Conservation (phyloP, 2,113 vertebrate genomes). For the Oreocharis arfaki region DNA sequence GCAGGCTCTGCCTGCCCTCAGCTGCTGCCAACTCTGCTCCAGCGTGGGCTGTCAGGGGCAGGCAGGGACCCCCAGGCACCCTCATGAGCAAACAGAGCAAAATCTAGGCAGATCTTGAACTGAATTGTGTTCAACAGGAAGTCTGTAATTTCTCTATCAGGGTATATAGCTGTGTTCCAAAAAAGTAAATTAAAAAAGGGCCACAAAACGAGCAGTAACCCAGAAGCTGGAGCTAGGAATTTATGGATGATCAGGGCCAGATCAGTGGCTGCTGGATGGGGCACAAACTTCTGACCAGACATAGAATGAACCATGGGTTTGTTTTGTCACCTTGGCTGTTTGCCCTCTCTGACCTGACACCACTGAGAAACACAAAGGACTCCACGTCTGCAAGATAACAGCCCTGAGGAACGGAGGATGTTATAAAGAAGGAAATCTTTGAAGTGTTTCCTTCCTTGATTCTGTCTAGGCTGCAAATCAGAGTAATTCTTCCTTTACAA, state of each 20-base stretch:
- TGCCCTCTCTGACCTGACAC: no score
- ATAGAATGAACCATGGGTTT: not conserved
- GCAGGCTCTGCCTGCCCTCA: not conserved
- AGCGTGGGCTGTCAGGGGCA: not conserved
- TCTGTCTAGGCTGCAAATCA: slow-evolving; percentile 19
- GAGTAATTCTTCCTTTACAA: not conserved
- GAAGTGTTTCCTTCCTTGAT: slow-evolving; percentile 45
- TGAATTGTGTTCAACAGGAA: not conserved
- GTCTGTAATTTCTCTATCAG: not conserved
- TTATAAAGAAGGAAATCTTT: slow-evolving; percentile 44
- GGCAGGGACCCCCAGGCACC: not conserved
- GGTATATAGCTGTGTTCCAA: not conserved
- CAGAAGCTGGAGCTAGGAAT: not conserved
- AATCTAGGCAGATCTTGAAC: not conserved
- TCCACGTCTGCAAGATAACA: not conserved
- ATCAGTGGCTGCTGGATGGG: not conserved
- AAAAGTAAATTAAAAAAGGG: not conserved
- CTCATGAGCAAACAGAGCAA: not conserved
- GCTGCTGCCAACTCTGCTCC: not conserved
- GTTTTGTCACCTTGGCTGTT: not conserved
- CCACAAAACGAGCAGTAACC: not conserved
- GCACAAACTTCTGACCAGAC: not conserved
- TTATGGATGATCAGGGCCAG: not conserved
- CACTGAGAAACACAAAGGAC: not conserved
- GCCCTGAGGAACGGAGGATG: not conserved